These are phyloP conservation scores for Xenopus borealis DNA, from an alignment of 2,113 vertebrate genomes.

Conservation along the genomic window DNA sequence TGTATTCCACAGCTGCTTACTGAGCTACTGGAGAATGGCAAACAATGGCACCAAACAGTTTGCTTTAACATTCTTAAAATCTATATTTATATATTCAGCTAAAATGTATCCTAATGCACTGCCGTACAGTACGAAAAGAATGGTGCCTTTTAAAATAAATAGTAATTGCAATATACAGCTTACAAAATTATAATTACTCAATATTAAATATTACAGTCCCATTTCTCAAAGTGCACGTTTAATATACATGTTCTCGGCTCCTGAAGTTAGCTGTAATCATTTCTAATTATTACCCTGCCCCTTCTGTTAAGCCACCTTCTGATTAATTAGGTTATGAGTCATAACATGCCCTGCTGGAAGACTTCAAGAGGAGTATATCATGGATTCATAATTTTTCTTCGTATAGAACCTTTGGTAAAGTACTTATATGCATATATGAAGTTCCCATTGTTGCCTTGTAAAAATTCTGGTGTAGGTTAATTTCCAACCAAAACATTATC, in stretches of 20 bases:
- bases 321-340: conserved; percentile 48
- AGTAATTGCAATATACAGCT: conserved; percentile 5
- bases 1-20: background rate
- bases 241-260: background rate
- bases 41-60: background rate
- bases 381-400: too few relatives aligned
- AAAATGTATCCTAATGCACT: background rate
- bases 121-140: background rate
- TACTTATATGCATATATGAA: too few relatives aligned
- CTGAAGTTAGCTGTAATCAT: conserved; percentile 34
- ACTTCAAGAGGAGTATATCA: too few relatives aligned
- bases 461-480: too few relatives aligned
- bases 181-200: background rate
- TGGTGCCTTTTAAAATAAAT: background rate
- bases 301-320: conserved; percentile 45
- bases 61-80: background rate
- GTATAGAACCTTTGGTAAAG: too few relatives aligned
- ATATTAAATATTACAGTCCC: conserved; percentile 4
- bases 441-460: too few relatives aligned
- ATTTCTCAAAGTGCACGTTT: background rate
- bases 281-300: conserved; percentile 48
- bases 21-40: background rate
- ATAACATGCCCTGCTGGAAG: conserved; percentile 30
- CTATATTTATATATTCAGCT: conserved; percentile 10
- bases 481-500: too few relatives aligned